These are phyloP conservation scores for Drosophila pseudoananassae DNA, from an alignment of 1,140 invertebrate species.

Conservation along the genomic window DNA sequence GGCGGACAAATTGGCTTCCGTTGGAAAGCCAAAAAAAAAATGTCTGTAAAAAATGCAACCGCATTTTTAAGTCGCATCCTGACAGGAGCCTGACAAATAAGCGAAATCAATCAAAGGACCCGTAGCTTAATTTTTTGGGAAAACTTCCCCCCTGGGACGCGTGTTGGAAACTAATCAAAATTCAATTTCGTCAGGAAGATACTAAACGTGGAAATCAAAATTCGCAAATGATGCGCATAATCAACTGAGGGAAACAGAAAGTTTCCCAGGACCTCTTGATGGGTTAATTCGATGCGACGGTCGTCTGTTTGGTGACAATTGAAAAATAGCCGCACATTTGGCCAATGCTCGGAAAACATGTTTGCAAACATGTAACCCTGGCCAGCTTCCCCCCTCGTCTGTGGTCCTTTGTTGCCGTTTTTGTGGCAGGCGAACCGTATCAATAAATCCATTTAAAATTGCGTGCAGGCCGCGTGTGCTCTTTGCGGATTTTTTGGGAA, in stretches of 20 bases:
- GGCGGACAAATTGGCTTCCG: constrained; percentile 35
- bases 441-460: constrained; percentile 83
- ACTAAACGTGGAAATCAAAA: constrained; percentile 64
- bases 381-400: not conserved
- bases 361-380: constrained; percentile 75
- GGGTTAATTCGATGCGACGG: constrained; percentile 42
- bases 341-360: constrained; percentile 61
- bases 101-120: constrained; percentile 72
- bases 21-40: not conserved
- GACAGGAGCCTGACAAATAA: constrained; percentile 68
- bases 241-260: constrained; percentile 46
- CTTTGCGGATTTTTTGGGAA: not conserved
- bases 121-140: not conserved
- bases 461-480: constrained; percentile 71
- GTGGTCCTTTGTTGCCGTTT: constrained; percentile 22
- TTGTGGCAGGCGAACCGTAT: constrained; percentile 68
- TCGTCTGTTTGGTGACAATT: constrained; percentile 69
- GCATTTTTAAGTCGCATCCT: constrained; percentile 15
- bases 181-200: constrained; percentile 54
- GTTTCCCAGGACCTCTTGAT: constrained; percentile 65
- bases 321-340: constrained; percentile 76
- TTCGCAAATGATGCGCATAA: constrained; percentile 83
- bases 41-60: constrained; percentile 28
- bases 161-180: constrained; percentile 74
- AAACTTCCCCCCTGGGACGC: constrained; percentile 11